Conservation (phyloP, 2,888 invertebrate species). For the Synanthedon formicaeformis region DNA sequence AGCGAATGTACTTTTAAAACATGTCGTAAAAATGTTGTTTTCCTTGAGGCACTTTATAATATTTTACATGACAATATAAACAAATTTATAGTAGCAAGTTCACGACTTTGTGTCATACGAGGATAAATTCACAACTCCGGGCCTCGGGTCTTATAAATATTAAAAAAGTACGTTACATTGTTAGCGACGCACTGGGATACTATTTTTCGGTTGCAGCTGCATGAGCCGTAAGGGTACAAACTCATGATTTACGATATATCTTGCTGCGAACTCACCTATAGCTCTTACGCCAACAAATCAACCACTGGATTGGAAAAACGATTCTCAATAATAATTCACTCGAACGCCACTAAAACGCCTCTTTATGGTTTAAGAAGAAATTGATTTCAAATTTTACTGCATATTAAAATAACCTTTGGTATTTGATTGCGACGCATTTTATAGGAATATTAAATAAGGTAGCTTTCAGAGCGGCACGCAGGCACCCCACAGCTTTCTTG, state of each 20-base stretch:
- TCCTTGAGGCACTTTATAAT: slow-evolving; percentile 5
- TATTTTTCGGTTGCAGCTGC: slow-evolving; percentile 47
- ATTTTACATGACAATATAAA: slow-evolving; percentile 7
- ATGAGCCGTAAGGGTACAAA: slow-evolving; percentile 37
- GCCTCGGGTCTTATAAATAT: slow-evolving; percentile 13
- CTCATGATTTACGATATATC: slow-evolving; percentile 54
- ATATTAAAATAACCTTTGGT: slow-evolving; percentile 63
- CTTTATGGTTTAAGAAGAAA: slow-evolving; percentile 55
- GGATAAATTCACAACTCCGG: slow-evolving; percentile 9
- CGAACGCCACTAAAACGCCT: slow-evolving; percentile 40
- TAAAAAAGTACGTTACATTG: slow-evolving; percentile 12
- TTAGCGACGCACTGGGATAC: slow-evolving; percentile 19
- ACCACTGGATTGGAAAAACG: slow-evolving; percentile 31
- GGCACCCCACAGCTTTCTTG: slow-evolving; percentile 41
- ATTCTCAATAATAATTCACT: slow-evolving; percentile 44
- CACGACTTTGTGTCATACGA: slow-evolving; percentile 8
- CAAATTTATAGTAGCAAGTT: slow-evolving; percentile 11
- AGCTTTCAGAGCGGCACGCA: slow-evolving; percentile 11
- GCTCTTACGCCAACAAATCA: slow-evolving; percentile 48
- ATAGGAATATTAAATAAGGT: slow-evolving; percentile 24
- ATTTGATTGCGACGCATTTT: slow-evolving; percentile 50
- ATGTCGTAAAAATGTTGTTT: slow-evolving; percentile 6
- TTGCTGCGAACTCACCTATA: slow-evolving; percentile 47
- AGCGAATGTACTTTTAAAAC: slow-evolving; percentile 1
- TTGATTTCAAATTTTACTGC: slow-evolving; percentile 65